A percentile compares a stretch with the other conserved stretches of the same genome.
Evolutionary conservation across 2,113 vertebrate genomes (phyloP).

Genomic region (Pteronura brasiliensis): DNA sequence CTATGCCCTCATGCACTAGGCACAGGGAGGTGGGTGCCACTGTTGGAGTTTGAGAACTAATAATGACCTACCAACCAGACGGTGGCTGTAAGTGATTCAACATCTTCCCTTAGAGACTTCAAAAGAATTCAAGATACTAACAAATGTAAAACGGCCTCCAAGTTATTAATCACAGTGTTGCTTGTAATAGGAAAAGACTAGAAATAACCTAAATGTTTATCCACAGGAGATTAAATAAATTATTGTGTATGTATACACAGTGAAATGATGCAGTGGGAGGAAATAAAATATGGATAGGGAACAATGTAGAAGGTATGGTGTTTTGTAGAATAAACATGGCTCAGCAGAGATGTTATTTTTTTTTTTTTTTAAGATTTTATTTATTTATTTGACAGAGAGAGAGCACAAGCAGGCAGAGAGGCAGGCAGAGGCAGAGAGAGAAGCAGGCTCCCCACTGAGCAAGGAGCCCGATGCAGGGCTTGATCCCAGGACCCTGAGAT

Average conservation of each 20-base stretch:
- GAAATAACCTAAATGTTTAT: background rate
- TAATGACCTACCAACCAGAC: background rate
- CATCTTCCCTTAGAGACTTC: background rate
- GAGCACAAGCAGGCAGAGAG: too few species aligned
- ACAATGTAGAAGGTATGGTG: background rate
- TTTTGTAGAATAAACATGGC: background rate
- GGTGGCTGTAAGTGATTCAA: background rate
- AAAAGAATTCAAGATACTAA: background rate
- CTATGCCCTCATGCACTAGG: background rate
- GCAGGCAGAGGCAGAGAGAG: too few species aligned
- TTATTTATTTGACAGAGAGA: too few species aligned
- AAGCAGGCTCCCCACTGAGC: too few species aligned
- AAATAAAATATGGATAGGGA: background rate
- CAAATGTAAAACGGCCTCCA: background rate
- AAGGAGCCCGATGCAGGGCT: too few species aligned
- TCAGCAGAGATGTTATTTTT: background rate
- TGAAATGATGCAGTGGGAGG: background rate
- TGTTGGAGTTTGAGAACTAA: background rate
- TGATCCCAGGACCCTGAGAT: too few species aligned
- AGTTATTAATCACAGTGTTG: background rate
- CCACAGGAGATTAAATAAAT: background rate
- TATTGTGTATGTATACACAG: too few species aligned
- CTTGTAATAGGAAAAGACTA: background rate
- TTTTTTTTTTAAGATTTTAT: too few species aligned
- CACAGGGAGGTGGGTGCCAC: background rate